Evolutionary conservation across 1,140 invertebrate genomes (phyloP).

Genomic region (Plodia interpunctella): DNA sequence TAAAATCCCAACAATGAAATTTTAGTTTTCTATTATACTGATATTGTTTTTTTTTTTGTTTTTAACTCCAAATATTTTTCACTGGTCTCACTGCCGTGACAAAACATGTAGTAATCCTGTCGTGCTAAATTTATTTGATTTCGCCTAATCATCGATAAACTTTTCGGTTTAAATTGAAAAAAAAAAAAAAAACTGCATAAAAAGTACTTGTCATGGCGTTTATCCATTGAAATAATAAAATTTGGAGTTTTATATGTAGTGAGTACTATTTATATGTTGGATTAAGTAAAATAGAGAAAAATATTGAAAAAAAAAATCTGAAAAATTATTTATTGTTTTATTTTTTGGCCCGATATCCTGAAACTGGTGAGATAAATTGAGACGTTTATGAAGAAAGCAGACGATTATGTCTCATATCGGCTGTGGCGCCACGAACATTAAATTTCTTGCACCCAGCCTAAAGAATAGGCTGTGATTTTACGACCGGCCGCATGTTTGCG

Average conservation of each 20-base stretch:
- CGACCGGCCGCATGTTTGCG: too few species aligned
- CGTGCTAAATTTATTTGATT: too few species aligned
- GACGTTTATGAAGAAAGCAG: too few species aligned
- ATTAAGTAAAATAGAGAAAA: constrained; percentile 24
- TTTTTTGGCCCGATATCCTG: constrained; percentile 8
- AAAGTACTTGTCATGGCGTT: neutral
- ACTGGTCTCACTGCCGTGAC: neutral
- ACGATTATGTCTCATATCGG: too few species aligned
- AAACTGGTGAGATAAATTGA: too few species aligned
- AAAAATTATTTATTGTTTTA: constrained; percentile 21
- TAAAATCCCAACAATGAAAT: neutral
- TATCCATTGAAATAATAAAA: neutral
- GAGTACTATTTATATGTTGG: constrained; percentile 31
- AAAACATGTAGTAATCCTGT: neutral
- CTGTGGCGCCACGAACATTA: too few species aligned
- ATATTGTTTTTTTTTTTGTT: constrained; percentile 4
- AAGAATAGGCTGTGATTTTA: too few species aligned
- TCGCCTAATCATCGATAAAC: too few species aligned
- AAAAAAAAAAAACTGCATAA: neutral
- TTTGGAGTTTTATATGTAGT: constrained; percentile 24
- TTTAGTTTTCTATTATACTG: neutral
- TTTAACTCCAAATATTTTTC: neutral
- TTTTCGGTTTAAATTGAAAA: too few species aligned
- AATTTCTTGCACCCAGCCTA: too few species aligned
- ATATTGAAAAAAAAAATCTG: constrained; percentile 25